Evolutionary conservation across 2,888 invertebrate genomes (phyloP), one percentile per base, ranked within the genome.

Genomic region (Sicus ferrugineus): DNA sequence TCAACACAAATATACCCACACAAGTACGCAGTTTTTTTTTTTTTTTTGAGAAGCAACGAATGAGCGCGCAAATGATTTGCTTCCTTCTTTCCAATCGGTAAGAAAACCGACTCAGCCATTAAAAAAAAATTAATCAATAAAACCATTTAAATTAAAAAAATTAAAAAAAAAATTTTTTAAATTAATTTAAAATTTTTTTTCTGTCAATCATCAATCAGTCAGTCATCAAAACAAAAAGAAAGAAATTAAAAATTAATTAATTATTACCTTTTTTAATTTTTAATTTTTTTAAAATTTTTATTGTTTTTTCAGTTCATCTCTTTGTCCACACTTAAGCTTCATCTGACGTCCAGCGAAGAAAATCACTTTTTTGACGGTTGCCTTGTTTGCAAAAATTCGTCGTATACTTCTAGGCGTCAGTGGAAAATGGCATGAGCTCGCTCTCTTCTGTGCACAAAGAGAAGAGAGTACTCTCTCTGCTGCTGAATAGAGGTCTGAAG

Each of bases 391-490:
- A 23, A 42, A 58, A 64, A 69, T 56, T 7, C 56, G 30, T 70
- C 61, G 72, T 70, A 68, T 72, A 70, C 59, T 58, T 62, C 69
- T 56, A 72, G 72, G 72, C 72, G 67, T 19, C 38, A 59, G 9
- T n/a, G 21, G 21, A 23, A 52, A 52, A n/a, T 52, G 19, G 19
- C 38, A 38, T 9, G 11, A 38, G 6, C 11, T 38, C 38, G 11
- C 11, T 38, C 38, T 11, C 11, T 38, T 38, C 38, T 14, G 42
- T 42, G 42, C 16, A 42, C 16, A 9, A 14, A 9, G 9, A 42
- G 3, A 38, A 38, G 6, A 6, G 11, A 11, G 38, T 38, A 11
- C 38, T 38, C 11, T 38, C 6, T 38, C 11, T 38, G 11, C 11
- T n/a, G n/a, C n/a, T n/a, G n/a, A n/a, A n/a, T n/a, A n/a, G n/a